Evolutionary conservation across 2,888 invertebrate species (phyloP).

Genomic region (Catocala nupta): DNA sequence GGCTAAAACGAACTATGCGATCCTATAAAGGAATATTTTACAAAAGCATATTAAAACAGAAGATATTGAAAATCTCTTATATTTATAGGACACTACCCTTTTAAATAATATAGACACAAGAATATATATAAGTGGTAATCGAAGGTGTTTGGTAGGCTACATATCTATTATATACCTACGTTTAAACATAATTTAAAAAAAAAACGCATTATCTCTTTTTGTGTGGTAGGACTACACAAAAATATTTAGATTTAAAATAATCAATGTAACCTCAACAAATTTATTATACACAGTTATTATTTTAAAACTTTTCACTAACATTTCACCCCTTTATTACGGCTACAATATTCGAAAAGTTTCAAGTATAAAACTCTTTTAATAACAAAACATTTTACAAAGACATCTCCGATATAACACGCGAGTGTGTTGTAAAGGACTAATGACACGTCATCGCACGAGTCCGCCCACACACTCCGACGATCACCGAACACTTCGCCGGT

Average conservation of each 20-base stretch:
- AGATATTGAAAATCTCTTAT: no score
- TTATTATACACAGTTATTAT: slow-evolving; percentile 4
- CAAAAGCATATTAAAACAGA: no score
- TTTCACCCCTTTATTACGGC: slow-evolving; percentile 18
- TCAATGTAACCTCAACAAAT: background rate
- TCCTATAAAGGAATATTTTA: no score
- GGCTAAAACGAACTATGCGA: slow-evolving; percentile 20
- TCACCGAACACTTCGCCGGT: slow-evolving; percentile 70
- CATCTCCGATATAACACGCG: slow-evolving; percentile 34
- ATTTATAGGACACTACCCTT: no score
- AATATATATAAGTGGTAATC: no score
- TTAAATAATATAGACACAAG: no score
- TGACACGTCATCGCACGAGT: slow-evolving; percentile 72
- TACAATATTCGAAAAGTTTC: slow-evolving; percentile 35
- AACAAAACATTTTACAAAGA: slow-evolving; percentile 47
- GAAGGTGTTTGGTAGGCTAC: no score
- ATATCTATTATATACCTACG: no score
- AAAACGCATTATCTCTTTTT: no score
- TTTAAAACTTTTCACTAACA: slow-evolving; percentile 12
- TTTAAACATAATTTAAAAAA: no score
- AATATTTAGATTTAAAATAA: background rate
- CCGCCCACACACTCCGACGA: slow-evolving; percentile 67
- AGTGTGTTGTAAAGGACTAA: slow-evolving; percentile 58
- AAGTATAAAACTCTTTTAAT: slow-evolving; percentile 45
- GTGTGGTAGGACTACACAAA: no score